phyloP scores from a whole-genome alignment of 1,140 invertebrate species.

The Diorhabda carinulata region DNA sequence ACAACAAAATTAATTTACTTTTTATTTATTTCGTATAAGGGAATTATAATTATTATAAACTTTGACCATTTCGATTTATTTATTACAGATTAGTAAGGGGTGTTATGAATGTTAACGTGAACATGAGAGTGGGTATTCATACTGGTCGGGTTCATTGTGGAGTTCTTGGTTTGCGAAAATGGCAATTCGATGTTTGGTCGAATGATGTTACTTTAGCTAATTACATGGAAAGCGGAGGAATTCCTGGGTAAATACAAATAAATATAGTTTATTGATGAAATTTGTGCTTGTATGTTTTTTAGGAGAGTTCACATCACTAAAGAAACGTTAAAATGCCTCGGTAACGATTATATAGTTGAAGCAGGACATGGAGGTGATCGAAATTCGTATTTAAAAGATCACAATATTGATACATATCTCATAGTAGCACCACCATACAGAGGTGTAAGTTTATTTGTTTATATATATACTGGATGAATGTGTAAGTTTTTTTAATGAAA shows the following conservation, averaged over 20 bases:
- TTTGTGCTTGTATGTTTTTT: slow-evolving; percentile 30
- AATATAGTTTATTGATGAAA: not conserved
- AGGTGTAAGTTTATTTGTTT: slow-evolving; percentile 51
- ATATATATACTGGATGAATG: slow-evolving; percentile 51
- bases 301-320: slow-evolving; percentile 93
- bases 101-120: slow-evolving; percentile 86
- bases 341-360: slow-evolving; percentile 86
- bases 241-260: slow-evolving; percentile 70
- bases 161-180: slow-evolving; percentile 85
- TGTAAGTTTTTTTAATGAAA: slow-evolving; percentile 35
- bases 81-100: slow-evolving; percentile 72
- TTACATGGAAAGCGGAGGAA: slow-evolving; percentile 93
- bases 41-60: no score
- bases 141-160: slow-evolving; percentile 91
- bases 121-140: slow-evolving; percentile 94
- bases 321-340: slow-evolving; percentile 81
- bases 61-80: slow-evolving; percentile 14
- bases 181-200: slow-evolving; percentile 94
- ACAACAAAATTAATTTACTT: no score
- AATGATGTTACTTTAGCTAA: slow-evolving; percentile 95
- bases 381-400: slow-evolving; percentile 83
- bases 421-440: slow-evolving; percentile 75
- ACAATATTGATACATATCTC: slow-evolving; percentile 90
- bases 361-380: slow-evolving; percentile 78
- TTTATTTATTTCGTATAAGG: no score